phyloP scores from a whole-genome alignment of 2,797 vertebrate species.

The Tokudaia tokunoshimensis region DNA sequence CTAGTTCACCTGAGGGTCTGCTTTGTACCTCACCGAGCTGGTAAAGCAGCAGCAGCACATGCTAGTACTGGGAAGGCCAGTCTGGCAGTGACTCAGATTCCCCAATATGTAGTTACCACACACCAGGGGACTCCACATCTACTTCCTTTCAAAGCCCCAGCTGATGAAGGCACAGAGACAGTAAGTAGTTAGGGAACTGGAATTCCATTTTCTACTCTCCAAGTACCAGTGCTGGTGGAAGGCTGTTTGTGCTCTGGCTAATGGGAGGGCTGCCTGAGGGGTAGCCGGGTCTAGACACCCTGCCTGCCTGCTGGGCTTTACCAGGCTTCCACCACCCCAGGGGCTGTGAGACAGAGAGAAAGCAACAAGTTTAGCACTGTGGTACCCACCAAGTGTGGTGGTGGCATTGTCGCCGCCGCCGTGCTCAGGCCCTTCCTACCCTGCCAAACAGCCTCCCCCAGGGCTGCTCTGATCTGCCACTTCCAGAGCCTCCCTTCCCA shows the following conservation, averaged over 20 bases:
- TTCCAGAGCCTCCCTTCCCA: slow-evolving; percentile 80
- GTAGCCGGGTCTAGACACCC: not conserved
- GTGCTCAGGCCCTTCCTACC: slow-evolving; percentile 58
- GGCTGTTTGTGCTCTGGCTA: not conserved
- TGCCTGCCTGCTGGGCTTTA: not conserved
- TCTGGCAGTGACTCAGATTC: not conserved
- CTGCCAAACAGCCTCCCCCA: slow-evolving; percentile 78
- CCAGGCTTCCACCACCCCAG: not conserved
- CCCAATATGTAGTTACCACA: accelerated
- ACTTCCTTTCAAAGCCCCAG: not conserved
- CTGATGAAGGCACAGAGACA: accelerated
- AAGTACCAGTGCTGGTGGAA: not conserved
- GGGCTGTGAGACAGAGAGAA: not conserved
- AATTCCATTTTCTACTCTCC: not conserved
- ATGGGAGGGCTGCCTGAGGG: not conserved
- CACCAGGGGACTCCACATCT: not conserved
- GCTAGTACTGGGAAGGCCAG: not conserved
- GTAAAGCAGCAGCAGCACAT: not conserved
- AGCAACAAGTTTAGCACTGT: not conserved
- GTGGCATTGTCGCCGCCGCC: not conserved
- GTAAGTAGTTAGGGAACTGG: too few relatives aligned
- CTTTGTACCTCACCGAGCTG: not conserved
- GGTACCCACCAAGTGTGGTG: not conserved
- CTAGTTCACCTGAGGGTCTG: not conserved
- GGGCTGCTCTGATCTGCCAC: slow-evolving; percentile 76